phyloP scores from a whole-genome alignment of 2,888 invertebrate genomes.

The Perizoma flavofasciatum region DNA sequence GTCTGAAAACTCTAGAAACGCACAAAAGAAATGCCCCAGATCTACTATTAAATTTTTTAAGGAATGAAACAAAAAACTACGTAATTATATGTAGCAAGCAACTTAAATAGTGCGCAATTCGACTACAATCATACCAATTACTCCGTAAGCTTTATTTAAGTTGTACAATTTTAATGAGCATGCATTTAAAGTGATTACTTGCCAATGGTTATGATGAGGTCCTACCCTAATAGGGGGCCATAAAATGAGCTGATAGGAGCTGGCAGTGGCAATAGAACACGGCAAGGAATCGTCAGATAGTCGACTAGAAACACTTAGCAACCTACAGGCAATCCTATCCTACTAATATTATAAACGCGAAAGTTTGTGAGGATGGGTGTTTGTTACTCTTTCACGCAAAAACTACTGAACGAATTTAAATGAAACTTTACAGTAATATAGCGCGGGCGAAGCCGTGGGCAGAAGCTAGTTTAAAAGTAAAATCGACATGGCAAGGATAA shows the following conservation, averaged over 20 bases:
- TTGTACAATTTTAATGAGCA: constrained; percentile 8
- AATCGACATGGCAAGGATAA: constrained; percentile 5
- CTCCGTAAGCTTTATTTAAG: constrained; percentile 7
- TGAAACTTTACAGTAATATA: too few relatives aligned
- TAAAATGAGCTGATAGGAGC: too few relatives aligned
- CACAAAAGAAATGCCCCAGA: background rate
- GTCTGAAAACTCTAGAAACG: too few relatives aligned
- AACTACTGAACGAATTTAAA: too few relatives aligned
- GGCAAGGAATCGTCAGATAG: too few relatives aligned
- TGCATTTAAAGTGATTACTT: background rate
- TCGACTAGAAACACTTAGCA: background rate
- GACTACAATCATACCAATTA: constrained; percentile 1
- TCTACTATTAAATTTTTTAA: constrained; percentile 7
- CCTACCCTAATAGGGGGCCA: too few relatives aligned
- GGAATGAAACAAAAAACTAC: constrained; percentile 4
- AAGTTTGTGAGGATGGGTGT: too few relatives aligned
- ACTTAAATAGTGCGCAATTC: constrained; percentile 10
- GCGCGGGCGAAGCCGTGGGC: too few relatives aligned
- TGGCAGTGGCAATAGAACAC: too few relatives aligned
- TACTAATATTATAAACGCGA: too few relatives aligned
- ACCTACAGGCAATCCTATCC: constrained; percentile 7
- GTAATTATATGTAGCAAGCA: constrained; percentile 3
- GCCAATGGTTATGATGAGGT: too few relatives aligned
- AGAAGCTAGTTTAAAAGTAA: background rate
- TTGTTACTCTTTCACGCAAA: too few relatives aligned